A percentile compares a stretch with the other conserved stretches of the same genome.
Evolutionary conservation across 2,113 vertebrate genomes (phyloP).

Genomic region (Trichomycterus rosablanca): DNA sequence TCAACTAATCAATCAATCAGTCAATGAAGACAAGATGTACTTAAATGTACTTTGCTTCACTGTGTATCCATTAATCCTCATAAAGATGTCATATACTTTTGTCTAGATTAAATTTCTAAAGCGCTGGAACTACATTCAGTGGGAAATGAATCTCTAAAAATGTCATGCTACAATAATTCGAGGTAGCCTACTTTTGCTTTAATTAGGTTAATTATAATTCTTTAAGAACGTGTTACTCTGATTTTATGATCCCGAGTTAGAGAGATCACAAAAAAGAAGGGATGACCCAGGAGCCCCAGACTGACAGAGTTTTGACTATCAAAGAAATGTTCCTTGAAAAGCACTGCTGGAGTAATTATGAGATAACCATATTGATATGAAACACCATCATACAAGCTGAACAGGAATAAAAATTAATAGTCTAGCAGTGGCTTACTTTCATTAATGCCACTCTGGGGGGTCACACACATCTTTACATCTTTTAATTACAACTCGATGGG

Average conservation of each 20-base stretch:
- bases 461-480: slow-evolving; percentile 24
- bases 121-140: neutral
- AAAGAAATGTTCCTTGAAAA: slow-evolving; percentile 39
- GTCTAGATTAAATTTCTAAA: too few species aligned
- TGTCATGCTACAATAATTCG: slow-evolving; percentile 29
- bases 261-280: slow-evolving; percentile 24
- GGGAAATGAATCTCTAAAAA: slow-evolving; percentile 23
- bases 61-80: too few species aligned
- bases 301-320: slow-evolving; percentile 25
- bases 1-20: too few species aligned
- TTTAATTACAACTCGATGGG: slow-evolving; percentile 30
- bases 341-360: slow-evolving; percentile 30
- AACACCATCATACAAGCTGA: slow-evolving; percentile 26
- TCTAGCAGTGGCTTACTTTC: slow-evolving; percentile 16
- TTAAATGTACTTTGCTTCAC: neutral
- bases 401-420: slow-evolving; percentile 35
- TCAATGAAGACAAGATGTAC: too few species aligned
- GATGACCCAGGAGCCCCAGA: slow-evolving; percentile 25
- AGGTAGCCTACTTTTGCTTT: slow-evolving; percentile 29
- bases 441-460: slow-evolving; percentile 27
- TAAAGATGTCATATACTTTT: too few species aligned
- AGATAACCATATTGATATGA: slow-evolving; percentile 39
- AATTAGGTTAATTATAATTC: slow-evolving; percentile 42
- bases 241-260: slow-evolving; percentile 25
- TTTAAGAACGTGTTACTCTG: slow-evolving; percentile 30